These are phyloP conservation scores for Zenarchopterus dispar DNA, from an alignment of 2,797 vertebrate species.

Conservation along the genomic window DNA sequence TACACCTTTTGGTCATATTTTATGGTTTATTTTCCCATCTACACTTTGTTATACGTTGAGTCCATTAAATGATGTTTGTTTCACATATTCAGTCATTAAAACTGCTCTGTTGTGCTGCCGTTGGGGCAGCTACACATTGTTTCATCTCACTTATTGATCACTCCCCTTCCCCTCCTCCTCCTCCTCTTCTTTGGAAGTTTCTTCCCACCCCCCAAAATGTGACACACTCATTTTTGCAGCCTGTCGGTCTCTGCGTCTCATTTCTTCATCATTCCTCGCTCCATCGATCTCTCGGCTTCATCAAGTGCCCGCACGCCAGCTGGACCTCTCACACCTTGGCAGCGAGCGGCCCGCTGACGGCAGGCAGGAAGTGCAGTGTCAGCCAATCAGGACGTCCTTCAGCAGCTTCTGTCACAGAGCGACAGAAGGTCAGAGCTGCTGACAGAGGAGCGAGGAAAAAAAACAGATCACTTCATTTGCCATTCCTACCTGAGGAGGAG, in stretches of 20 bases:
- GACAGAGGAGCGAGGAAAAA: conserved; percentile 56
- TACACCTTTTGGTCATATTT: no score
- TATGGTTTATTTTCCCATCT: no score
- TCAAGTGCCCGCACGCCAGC: conserved; percentile 76
- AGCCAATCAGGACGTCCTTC: conserved; percentile 78
- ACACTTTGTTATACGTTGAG: no score
- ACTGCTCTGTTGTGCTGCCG: conserved; percentile 3
- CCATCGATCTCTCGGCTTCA: conserved; percentile 90
- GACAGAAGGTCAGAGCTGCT: conserved; percentile 70
- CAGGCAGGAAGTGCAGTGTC: conserved; percentile 81
- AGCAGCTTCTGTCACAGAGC: conserved; percentile 58
- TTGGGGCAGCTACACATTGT: neutral
- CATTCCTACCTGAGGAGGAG: conserved; percentile 59
- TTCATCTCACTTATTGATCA: conserved; percentile 35
- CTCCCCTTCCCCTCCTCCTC: neutral
- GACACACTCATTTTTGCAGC: conserved; percentile 69
- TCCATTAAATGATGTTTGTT: no score
- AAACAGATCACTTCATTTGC: conserved; percentile 69
- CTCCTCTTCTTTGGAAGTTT: conserved; percentile 17
- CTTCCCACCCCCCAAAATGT: conserved; percentile 42
- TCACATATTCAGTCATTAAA: neutral
- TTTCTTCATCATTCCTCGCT: conserved; percentile 93
- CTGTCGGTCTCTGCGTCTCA: conserved; percentile 81
- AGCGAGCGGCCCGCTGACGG: conserved; percentile 67
- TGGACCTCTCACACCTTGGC: conserved; percentile 77